phyloP scores from a whole-genome alignment of 2,888 invertebrate genomes.

The Octodonta nipae region DNA sequence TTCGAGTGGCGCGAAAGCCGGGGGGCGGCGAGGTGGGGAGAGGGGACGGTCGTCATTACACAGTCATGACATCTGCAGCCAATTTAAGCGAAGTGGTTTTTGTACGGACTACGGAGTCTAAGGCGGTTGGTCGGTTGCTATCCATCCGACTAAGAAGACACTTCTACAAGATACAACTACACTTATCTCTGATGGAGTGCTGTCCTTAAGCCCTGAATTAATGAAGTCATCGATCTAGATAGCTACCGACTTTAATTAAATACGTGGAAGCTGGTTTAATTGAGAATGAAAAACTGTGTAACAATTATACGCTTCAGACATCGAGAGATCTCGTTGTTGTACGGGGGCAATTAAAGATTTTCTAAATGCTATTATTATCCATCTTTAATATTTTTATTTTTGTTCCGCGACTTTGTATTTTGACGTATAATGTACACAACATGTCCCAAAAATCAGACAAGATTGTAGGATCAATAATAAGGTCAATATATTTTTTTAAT shows the following conservation, averaged over 20 bases:
- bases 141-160: no score
- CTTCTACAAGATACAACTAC: no score
- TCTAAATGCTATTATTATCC: no score
- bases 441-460: no score
- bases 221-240: constrained; percentile 14
- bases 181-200: constrained; percentile 15
- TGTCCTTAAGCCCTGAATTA: constrained; percentile 14
- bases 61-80: constrained; percentile 36
- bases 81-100: constrained; percentile 36
- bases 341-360: no score
- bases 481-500: no score
- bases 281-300: constrained; percentile 8
- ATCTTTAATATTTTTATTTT: no score
- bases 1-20: constrained; percentile 24
- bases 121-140: constrained; percentile 19
- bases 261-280: constrained; percentile 10
- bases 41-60: constrained; percentile 26
- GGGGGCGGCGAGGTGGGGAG: background rate
- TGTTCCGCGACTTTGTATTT: no score
- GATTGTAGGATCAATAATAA: no score
- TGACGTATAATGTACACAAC: no score
- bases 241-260: constrained; percentile 9
- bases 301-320: no score
- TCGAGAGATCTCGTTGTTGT: no score
- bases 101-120: constrained; percentile 21